phyloP scores from a whole-genome alignment of 1,140 invertebrate genomes.

The Drosophila persimilis region DNA sequence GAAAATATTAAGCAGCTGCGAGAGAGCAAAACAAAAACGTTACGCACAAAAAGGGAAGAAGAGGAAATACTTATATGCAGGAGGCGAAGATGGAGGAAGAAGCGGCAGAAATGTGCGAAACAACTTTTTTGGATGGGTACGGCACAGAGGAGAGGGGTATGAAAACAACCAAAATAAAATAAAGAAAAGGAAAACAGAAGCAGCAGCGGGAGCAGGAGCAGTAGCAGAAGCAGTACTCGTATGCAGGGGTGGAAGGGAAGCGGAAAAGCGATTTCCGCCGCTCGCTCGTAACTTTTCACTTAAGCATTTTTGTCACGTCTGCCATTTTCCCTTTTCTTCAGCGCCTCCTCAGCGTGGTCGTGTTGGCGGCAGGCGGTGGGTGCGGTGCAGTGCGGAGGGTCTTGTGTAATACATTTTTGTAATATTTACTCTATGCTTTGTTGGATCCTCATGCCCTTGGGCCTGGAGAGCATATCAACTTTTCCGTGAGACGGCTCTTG shows the following conservation, averaged over 20 bases:
- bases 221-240: slow-evolving; percentile 2
- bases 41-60: slow-evolving; percentile 18
- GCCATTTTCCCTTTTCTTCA: slow-evolving; percentile 46
- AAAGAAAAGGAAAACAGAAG: slow-evolving; percentile 32
- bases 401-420: slow-evolving; percentile 75
- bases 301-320: slow-evolving; percentile 82
- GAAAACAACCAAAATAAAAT: slow-evolving; percentile 51
- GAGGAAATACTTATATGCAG: background rate
- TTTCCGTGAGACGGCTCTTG: slow-evolving; percentile 14
- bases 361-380: too few relatives aligned
- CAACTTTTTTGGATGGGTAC: slow-evolving; percentile 24
- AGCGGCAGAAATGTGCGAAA: slow-evolving; percentile 34
- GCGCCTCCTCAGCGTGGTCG: background rate
- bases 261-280: slow-evolving; percentile 62
- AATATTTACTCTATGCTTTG: slow-evolving; percentile 76
- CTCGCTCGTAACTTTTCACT: slow-evolving; percentile 78
- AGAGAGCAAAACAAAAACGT: slow-evolving; percentile 50
- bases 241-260: background rate
- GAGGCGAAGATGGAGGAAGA: slow-evolving; percentile 2
- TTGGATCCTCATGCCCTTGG: slow-evolving; percentile 50
- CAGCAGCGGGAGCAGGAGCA: background rate
- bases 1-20: slow-evolving; percentile 75
- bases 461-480: slow-evolving; percentile 37
- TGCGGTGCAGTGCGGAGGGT: background rate
- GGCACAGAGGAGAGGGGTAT: background rate